Base-by-base conservation (phyloP, 2,888 invertebrate species). In the Tetheella fluctuosa region DNA sequence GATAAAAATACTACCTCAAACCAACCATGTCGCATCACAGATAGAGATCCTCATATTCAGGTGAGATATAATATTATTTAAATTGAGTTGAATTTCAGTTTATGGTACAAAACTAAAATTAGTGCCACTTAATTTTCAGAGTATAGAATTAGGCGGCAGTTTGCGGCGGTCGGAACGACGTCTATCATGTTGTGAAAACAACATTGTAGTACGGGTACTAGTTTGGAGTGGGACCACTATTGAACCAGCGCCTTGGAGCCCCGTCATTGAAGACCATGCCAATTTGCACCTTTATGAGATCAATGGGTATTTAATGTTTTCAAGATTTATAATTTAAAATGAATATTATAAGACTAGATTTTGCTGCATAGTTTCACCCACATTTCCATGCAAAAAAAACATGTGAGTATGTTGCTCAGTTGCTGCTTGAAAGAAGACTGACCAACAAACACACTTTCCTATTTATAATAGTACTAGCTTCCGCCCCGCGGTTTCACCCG, bases 201-300 rank as follows among this genome's bases (percentile, higher is more conserved):
- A 67, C 7, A 68, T 64, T 39, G 77, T 80, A 15, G 68, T 85
- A 0, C 77, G 94, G 85, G 91, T 97, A 54, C 93, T 97, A 25
- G 95, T 98, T 53, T 98, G 98, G 98, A 98, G 98, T 88, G 95
- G 96, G 73, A 95, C 96, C 48, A 95, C 96, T 68, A 96, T 97
- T 65, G 98, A 98, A 83, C 97, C 98, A 0, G 98, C 97, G 77
- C 98, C 98, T 0, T 98, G 98, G 98, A 96, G 97, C 79, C 98
- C 98, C 15, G 94, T 97, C 54, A 95, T 97, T 73, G 96, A 97
- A 81, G 98, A 98, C 85, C 95, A 97, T 70, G 97, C 98, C 8
- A 98, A 98, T 87, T 94, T 98, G 63, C 97, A 98, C 80, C 93
- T 98, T 0, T 97, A 98, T 77, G 94, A 94, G 68, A 91, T 97